These are phyloP conservation scores for Xiphophorus maculatus DNA, from an alignment of 2,113 vertebrate species.

Conservation along the genomic window DNA sequence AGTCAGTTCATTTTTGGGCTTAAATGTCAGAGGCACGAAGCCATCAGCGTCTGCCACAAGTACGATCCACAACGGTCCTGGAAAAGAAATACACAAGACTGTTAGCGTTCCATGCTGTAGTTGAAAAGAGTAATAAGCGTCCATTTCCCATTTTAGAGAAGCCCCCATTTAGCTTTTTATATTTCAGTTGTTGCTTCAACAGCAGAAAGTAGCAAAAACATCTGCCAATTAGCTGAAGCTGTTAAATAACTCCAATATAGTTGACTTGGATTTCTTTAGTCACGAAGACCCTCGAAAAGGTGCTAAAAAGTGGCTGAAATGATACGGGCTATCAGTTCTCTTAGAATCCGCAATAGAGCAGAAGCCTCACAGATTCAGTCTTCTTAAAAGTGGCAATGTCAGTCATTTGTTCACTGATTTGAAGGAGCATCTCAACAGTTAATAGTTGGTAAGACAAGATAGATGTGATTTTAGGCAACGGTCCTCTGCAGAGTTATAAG, in stretches of 20 bases:
- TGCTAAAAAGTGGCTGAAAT: no score
- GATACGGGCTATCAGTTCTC: no score
- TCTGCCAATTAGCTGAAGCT: neutral
- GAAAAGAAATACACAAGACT: conserved; percentile 4
- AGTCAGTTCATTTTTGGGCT: conserved; percentile 82
- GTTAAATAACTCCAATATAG: neutral
- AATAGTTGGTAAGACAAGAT: no score
- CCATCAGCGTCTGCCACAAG: conserved; percentile 88
- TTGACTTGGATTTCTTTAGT: neutral
- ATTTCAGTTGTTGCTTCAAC: neutral
- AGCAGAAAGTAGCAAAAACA: neutral
- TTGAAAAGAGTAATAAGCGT: neutral
- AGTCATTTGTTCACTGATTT: no score
- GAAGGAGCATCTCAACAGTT: no score
- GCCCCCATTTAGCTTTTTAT: neutral
- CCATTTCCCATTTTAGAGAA: neutral
- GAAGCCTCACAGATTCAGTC: neutral
- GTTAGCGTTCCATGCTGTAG: neutral
- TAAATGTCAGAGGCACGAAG: conserved; percentile 89
- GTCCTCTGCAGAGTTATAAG: no score
- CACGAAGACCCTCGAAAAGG: no score
- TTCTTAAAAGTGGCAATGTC: neutral
- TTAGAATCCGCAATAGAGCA: no score
- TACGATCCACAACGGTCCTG: conserved; percentile 90
- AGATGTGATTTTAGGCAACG: no score